Percentiles rank a stretch among this genome's conserved stretches.
Conservation (phyloP, 2,113 vertebrate genomes). For the Ifrita kowaldi region DNA sequence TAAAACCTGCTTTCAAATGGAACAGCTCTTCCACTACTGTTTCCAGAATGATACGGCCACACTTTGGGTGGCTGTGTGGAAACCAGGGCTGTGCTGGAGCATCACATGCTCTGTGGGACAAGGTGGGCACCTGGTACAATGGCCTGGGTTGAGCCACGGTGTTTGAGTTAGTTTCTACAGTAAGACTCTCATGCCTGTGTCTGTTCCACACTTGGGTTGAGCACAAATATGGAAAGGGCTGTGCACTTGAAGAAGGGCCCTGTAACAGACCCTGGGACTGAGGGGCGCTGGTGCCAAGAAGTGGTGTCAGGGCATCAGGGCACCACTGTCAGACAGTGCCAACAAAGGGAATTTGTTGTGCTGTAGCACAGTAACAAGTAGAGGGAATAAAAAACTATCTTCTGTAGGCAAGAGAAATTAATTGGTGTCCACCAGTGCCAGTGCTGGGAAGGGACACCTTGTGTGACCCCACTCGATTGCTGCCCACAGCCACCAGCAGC, state of each 20-base stretch:
- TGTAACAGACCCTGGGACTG: not conserved
- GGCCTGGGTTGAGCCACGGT: not conserved
- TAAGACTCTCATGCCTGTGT: not conserved
- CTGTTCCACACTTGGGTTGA: not conserved
- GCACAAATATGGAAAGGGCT: not conserved
- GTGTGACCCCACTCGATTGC: not conserved
- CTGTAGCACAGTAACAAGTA: not conserved
- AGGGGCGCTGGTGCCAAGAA: not conserved
- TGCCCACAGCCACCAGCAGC: not conserved
- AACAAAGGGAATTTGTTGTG: not conserved
- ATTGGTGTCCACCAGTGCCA: not conserved
- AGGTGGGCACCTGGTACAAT: not conserved
- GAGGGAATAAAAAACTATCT: not conserved
- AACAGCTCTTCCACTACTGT: not conserved
- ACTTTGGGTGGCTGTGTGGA: not conserved
- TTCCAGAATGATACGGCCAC: not conserved
- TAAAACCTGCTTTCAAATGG: not conserved
- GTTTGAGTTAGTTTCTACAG: not conserved
- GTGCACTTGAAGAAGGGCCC: not conserved
- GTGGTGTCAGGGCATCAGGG: not conserved
- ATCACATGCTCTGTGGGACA: fast-evolving
- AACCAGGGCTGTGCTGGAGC: not conserved
- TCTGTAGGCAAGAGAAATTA: not conserved
- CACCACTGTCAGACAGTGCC: not conserved
- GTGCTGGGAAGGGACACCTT: not conserved